Percentiles rank a stretch among this genome's conserved stretches.
Conservation (phyloP, 2,113 vertebrate genomes). For the Engraulis encrasicolus region DNA sequence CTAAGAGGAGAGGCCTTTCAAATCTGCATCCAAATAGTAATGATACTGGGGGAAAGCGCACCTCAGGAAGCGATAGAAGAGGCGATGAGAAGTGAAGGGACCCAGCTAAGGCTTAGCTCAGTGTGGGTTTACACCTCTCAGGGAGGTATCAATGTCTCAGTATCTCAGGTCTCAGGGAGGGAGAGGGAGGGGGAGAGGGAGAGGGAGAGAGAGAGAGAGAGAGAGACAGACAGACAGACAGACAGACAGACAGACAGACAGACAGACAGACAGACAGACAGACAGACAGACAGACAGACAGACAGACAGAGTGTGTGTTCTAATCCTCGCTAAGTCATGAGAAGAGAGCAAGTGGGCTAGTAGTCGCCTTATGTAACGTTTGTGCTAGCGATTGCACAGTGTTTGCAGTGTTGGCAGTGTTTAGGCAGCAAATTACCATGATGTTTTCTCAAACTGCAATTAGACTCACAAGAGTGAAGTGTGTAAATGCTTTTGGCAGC, state of each 20-base stretch:
- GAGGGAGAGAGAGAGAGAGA: too few relatives aligned
- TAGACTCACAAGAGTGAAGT: neutral
- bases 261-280: too few relatives aligned
- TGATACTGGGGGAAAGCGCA: neutral
- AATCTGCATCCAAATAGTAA: constrained; percentile 12
- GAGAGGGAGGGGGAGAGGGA: too few relatives aligned
- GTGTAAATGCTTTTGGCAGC: neutral
- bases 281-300: too few relatives aligned
- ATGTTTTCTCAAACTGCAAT: neutral
- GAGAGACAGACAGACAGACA: too few relatives aligned
- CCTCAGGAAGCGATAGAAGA: too few relatives aligned
- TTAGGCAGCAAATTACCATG: neutral
- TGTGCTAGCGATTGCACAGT: neutral
- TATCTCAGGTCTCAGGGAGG: neutral
- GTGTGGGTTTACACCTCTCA: neutral
- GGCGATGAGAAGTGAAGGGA: neutral
- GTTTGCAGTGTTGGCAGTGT: neutral
- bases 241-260: too few relatives aligned
- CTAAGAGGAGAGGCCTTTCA: neutral
- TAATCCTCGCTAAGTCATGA: neutral
- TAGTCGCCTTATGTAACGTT: neutral
- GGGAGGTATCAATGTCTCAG: neutral
- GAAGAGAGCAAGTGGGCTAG: neutral
- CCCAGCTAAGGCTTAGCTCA: neutral
- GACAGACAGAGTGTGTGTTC: too few relatives aligned